Conservation (phyloP, 2,113 vertebrate species). For the Coturnix japonica region DNA sequence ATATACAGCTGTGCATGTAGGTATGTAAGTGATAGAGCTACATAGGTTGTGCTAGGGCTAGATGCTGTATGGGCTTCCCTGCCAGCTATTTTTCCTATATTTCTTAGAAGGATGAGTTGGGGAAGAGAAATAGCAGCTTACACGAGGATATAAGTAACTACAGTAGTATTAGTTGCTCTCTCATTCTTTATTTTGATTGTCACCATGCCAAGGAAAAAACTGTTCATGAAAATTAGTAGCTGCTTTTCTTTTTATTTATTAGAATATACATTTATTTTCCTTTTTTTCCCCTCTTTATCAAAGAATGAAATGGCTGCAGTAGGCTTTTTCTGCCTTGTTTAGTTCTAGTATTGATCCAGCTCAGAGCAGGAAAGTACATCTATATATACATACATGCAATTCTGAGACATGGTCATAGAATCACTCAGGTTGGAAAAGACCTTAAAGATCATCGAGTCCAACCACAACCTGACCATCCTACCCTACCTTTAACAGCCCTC, state of each 20-base stretch:
- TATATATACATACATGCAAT: background rate
- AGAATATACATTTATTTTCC: background rate
- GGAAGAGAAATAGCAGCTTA: accelerated
- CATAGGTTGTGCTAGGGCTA: accelerated
- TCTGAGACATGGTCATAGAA: background rate
- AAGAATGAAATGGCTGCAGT: background rate
- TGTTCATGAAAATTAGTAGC: background rate
- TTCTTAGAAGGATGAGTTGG: accelerated
- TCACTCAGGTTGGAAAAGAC: too few species aligned
- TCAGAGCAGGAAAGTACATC: background rate
- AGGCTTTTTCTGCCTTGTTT: background rate
- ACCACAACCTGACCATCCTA: too few species aligned
- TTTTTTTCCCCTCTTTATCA: too few species aligned
- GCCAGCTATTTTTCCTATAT: accelerated
- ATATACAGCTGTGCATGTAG: accelerated
- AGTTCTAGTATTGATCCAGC: background rate
- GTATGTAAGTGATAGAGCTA: too few species aligned
- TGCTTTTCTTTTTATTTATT: background rate
- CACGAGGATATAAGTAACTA: accelerated
- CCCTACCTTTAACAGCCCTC: too few species aligned
- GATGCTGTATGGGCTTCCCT: accelerated
- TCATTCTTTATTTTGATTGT: background rate
- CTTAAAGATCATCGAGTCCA: too few species aligned
- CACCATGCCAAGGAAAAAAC: background rate
- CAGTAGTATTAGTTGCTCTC: accelerated